phyloP scores from a whole-genome alignment of 2,797 vertebrate species.

The Mormyrops attenuatus region DNA sequence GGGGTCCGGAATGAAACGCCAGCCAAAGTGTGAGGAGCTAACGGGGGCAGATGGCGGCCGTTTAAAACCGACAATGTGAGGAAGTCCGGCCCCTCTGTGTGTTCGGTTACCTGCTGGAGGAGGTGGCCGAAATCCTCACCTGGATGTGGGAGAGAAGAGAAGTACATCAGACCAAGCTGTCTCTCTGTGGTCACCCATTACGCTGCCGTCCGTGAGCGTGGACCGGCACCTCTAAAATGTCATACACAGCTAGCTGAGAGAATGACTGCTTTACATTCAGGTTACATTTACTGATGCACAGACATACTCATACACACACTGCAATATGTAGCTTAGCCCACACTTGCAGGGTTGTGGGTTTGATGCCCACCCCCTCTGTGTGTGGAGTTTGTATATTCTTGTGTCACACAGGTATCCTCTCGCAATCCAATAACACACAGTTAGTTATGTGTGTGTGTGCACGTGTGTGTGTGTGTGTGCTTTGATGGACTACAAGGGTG shows the following conservation, averaged over 20 bases:
- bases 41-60: slow-evolving; percentile 11
- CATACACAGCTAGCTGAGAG: not conserved
- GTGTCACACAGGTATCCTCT: not conserved
- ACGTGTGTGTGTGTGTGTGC: not conserved
- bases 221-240: not conserved
- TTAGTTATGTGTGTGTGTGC: not conserved
- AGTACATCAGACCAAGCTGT: not conserved
- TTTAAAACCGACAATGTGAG: not conserved
- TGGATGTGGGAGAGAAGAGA: not conserved
- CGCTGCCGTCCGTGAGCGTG: not conserved
- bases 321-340: not conserved
- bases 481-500: not conserved
- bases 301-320: not conserved
- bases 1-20: slow-evolving; percentile 48
- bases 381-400: not conserved
- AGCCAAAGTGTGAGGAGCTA: slow-evolving; percentile 42
- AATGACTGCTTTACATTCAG: not conserved
- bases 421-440: not conserved
- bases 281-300: not conserved
- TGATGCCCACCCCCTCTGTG: not conserved
- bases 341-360: not conserved
- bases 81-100: not conserved
- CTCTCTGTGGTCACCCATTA: not conserved
- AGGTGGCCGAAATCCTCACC: not conserved
- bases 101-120: not conserved